These are phyloP conservation scores for Drosophila biarmipes DNA, from an alignment of 1,140 invertebrate genomes.

Conservation along the genomic window DNA sequence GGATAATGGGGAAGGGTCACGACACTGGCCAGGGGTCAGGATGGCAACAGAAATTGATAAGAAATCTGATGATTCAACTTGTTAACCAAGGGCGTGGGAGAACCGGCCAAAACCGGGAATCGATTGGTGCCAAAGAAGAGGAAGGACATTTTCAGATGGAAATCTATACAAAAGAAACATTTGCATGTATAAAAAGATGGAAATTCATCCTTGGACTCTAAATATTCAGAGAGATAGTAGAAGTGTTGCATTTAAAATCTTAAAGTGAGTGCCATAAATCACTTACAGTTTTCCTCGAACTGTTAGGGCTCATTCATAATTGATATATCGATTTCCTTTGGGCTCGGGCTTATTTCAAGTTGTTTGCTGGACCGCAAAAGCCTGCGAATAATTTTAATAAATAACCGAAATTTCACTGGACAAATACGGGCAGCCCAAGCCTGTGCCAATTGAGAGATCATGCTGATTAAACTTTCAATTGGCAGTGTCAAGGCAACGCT, in stretches of 20 bases:
- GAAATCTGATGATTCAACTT: conserved; percentile 49
- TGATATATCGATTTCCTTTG: neutral
- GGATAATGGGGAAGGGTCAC: conserved; percentile 31
- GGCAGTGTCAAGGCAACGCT: conserved; percentile 50
- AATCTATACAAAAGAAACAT: conserved; percentile 3
- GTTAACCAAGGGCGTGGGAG: conserved; percentile 12
- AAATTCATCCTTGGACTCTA: neutral
- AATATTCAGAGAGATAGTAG: too few relatives aligned
- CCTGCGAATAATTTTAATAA: conserved; percentile 11
- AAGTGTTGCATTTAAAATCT: too few relatives aligned
- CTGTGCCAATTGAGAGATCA: conserved; percentile 37
- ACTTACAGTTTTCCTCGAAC: too few relatives aligned
- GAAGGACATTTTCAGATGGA: conserved; percentile 13
- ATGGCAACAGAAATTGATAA: conserved; percentile 42
- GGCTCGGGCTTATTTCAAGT: neutral
- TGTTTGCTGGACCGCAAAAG: neutral
- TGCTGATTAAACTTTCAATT: conserved; percentile 56
- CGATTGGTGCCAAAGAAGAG: conserved; percentile 12
- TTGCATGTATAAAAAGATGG: neutral
- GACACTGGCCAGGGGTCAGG: conserved; percentile 36
- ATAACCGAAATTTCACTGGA: conserved; percentile 14
- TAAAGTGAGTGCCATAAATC: too few relatives aligned
- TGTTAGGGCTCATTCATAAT: neutral
- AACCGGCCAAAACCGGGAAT: conserved; percentile 2
- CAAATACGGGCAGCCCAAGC: conserved; percentile 3